A percentile compares a stretch with the other conserved stretches of the same genome.
phyloP scores from a whole-genome alignment of 2,113 vertebrate species.

The Gallinago media region DNA sequence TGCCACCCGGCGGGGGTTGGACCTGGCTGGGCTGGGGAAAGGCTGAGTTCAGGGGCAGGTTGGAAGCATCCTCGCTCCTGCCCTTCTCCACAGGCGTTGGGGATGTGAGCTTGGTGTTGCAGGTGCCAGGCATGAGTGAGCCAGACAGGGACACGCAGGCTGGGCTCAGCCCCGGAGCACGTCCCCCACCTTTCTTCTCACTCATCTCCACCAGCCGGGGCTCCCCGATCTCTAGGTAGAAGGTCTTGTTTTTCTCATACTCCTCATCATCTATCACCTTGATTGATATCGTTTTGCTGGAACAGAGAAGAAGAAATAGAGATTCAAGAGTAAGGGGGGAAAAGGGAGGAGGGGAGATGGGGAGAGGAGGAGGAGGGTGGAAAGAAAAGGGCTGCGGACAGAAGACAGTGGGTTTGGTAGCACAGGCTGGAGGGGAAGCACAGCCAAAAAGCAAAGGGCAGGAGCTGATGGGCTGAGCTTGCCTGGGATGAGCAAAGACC shows the following conservation, averaged over 20 bases:
- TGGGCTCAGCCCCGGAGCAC: conserved; percentile 72
- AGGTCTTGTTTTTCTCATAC: conserved; percentile 99
- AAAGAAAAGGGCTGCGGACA: neutral
- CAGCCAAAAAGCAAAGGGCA: neutral
- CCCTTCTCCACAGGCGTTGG: conserved; percentile 70
- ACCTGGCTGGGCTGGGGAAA: neutral
- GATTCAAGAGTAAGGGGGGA: conserved; percentile 61
- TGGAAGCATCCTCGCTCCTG: neutral
- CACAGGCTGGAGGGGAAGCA: neutral
- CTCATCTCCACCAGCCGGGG: conserved; percentile 97
- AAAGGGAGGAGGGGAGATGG: conserved; percentile 39
- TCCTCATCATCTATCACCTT: conserved; percentile 98
- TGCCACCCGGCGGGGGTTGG: fast-evolving
- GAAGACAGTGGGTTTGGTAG: neutral
- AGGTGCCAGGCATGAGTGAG: conserved; percentile 76
- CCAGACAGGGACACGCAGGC: conserved; percentile 77
- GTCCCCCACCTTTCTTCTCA: conserved; percentile 96
- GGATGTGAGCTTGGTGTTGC: conserved; percentile 73
- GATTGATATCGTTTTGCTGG: conserved; percentile 95
- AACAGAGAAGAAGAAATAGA: conserved; percentile 86
- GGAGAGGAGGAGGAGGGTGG: conserved; percentile 16
- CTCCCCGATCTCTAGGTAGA: conserved; percentile 95
- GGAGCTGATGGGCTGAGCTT: neutral
- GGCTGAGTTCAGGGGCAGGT: neutral
- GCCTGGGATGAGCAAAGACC: neutral